Conservation (phyloP, 2,888 invertebrate genomes). For the Epinotia ramella region DNA sequence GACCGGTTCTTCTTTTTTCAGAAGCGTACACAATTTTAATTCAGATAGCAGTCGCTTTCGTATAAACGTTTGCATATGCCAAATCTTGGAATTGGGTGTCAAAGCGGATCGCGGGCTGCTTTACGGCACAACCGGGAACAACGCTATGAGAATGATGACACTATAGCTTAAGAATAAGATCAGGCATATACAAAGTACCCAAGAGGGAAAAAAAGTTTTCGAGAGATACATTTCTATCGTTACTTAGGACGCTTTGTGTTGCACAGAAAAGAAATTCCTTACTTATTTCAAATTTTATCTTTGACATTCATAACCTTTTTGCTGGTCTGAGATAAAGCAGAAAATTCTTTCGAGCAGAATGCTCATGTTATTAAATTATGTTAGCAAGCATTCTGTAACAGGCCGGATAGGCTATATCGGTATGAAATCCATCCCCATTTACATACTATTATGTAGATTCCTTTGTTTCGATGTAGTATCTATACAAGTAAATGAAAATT, state of each 20-base stretch:
- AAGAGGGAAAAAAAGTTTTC: background rate
- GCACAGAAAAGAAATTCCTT: constrained; percentile 17
- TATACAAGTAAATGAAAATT: constrained; percentile 27
- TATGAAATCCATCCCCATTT: constrained; percentile 33
- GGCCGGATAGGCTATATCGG: constrained; percentile 29
- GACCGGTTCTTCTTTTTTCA: too few species aligned
- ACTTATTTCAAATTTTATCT: constrained; percentile 33
- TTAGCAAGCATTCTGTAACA: constrained; percentile 29
- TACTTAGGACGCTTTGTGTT: background rate
- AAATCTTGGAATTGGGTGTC: too few species aligned
- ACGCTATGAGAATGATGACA: too few species aligned
- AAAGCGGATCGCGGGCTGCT: too few species aligned
- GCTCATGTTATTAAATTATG: constrained; percentile 41
- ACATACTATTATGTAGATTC: constrained; percentile 38
- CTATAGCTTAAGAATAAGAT: background rate
- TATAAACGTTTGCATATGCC: too few species aligned
- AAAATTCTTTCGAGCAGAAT: constrained; percentile 32
- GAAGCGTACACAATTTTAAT: too few species aligned
- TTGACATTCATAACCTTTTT: constrained; percentile 40
- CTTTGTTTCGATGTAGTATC: constrained; percentile 33
- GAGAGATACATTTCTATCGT: background rate
- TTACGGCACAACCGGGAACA: too few species aligned
- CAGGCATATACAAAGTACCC: too few species aligned
- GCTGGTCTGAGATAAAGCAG: constrained; percentile 27
- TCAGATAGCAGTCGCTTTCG: too few species aligned